Base-by-base conservation (phyloP, 2,888 invertebrate species). In the Carterocephalus palaemon region DNA sequence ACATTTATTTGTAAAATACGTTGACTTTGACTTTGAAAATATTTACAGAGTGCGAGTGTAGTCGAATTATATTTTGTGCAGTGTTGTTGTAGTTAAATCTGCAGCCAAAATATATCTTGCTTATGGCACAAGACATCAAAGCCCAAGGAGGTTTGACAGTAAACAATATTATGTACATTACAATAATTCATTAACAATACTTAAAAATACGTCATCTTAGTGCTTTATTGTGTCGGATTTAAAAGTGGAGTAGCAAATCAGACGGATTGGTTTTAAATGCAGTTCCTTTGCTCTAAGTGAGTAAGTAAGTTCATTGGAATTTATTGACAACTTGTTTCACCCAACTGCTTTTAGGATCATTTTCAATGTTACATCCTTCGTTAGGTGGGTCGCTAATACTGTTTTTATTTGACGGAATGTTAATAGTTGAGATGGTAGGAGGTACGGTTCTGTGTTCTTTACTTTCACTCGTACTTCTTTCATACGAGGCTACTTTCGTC, bases 271-370 rank as follows among this genome's bases (percentile, higher is more conserved):
- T 61, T 57, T 59, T 76, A 81, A 82, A 80, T 83, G 77, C 76
- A 74, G 59, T 60, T 23, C 32, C 67, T 70, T 67, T 70, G 72
- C 67, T 61, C 37, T 13, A 5, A 22, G 19, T n/a, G n/a, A n/a
- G n/a, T n/a, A n/a, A 49, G 33, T 56, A 66, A 70, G 59, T 60
- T 82, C 66, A 90, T 87, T 93, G 92, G 64, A 93, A 90, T 82
- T 92, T 90, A 56, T 91, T 92, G 7, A 92, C 91, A 60, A 93
- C 91, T 60, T 92, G 91, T 62, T 91, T 92, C 0, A 93, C 93
- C 93, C 93, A 93, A 58, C 88, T 87, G 17, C 90, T 90, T 75
- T 89, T 89, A 2, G 76, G 67, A 46, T 83, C 82, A 4, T 64
- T 62, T 32, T 72, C 63, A 37, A 51, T 52, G 15, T 59, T 60